Evolutionary conservation across 2,888 invertebrate species (phyloP), one percentile per base, ranked within the genome.

Genomic region (Entomobrya proxima): DNA sequence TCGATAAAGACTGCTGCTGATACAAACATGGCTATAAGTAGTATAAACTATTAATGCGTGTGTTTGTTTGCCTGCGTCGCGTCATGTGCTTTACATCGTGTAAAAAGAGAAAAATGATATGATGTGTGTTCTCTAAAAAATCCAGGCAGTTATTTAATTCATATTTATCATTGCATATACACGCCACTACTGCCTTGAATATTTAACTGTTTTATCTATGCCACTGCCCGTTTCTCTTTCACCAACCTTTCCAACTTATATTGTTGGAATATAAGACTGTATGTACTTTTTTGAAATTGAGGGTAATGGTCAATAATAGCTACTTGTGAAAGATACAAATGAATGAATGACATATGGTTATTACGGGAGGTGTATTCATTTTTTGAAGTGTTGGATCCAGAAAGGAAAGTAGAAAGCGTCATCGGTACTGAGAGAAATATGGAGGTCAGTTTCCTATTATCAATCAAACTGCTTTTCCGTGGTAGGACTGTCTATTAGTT

Each of bases 301-400:
- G 84, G 78, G 78, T 85, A 85, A 85, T 85, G 84, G 84, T 72
- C 78, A 78, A 44, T 78, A 78, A 85, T 85, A 77, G 55, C 37
- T 18, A n/a, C 37, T 61, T 30, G 72, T 76, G 35, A 72, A 85
- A 83, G 55, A 69, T 52, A 21, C 35, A 47, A n/a, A 13, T 15
- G 9, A 47, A 9, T 21, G 69, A 55, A 24, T 47, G 67, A 50
- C 35, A 52, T 44, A 2, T 52, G 7, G 4, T 2, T 47, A 67
- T n/a, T 32, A 6, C 11, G 24, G n/a, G 21, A 13, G 13, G 21
- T 2, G 24, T 11, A 40, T 69, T n/a, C 15, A 50, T 24, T 9
- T 47, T 6, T 55, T 76, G 15, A 52, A 76, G 37, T 55, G 75
- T 37, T 55, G 35, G 75, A 76, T 55, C 55, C 55, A 37, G 15